These are phyloP conservation scores for Philereme vetulata DNA, from an alignment of 2,888 invertebrate genomes.

Conservation along the genomic window DNA sequence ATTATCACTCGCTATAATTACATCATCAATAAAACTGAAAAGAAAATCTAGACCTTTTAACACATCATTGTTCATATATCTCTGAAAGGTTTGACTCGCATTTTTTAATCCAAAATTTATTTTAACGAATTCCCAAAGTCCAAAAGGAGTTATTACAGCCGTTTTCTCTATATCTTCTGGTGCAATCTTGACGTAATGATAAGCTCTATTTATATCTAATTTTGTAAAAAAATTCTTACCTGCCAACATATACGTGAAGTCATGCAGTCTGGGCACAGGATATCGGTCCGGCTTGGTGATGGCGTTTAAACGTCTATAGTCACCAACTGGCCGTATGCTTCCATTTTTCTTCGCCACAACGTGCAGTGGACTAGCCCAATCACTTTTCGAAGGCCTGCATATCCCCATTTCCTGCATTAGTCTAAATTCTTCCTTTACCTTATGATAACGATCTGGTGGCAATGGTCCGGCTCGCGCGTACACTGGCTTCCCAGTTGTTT, in stretches of 20 bases:
- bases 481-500: no score
- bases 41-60: constrained; percentile 28
- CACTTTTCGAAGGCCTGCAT: no score
- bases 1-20: constrained; percentile 38
- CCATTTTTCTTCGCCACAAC: constrained; percentile 13
- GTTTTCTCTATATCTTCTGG: constrained; percentile 17
- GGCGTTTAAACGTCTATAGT: constrained; percentile 15
- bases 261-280: constrained; percentile 18
- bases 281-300: constrained; percentile 19
- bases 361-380: constrained; percentile 21
- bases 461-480: no score
- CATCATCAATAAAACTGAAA: constrained; percentile 49
- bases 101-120: constrained; percentile 26
- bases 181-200: constrained; percentile 12
- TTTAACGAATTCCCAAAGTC: constrained; percentile 10
- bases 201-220: constrained; percentile 23
- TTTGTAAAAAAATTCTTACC: constrained; percentile 9
- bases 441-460: no score
- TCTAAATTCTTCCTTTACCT: no score
- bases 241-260: constrained; percentile 21
- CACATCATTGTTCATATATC: constrained; percentile 32
- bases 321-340: constrained; percentile 8
- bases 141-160: constrained; percentile 21
- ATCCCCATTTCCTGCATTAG: no score
- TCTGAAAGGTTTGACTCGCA: constrained; percentile 31